A percentile compares a stretch with the other conserved stretches of the same genome.
These are phyloP conservation scores for Pectinophora gossypiella DNA, from an alignment of 1,140 invertebrate species.

Conservation along the genomic window DNA sequence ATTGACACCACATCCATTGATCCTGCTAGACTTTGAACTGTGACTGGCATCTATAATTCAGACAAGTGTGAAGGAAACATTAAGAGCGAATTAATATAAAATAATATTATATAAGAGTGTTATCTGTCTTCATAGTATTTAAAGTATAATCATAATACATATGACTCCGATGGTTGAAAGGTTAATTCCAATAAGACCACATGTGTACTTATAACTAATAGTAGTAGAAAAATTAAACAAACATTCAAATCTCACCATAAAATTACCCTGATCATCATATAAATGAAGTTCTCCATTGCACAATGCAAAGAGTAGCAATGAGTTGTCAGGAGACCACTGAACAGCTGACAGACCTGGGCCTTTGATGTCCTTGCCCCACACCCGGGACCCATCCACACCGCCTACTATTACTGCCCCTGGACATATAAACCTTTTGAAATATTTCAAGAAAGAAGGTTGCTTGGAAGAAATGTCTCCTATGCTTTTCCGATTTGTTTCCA, in stretches of 20 bases:
- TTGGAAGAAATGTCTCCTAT: too few relatives aligned
- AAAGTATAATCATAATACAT: constrained; percentile 27
- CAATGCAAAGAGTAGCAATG: constrained; percentile 93
- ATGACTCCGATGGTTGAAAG: too few relatives aligned
- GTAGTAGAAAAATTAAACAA: too few relatives aligned
- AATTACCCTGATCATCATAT: constrained; percentile 94
- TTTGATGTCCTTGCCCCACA: constrained; percentile 98
- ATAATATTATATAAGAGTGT: too few relatives aligned
- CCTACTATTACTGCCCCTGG: constrained; percentile 80
- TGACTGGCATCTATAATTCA: constrained; percentile 80
- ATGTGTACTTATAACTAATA: too few relatives aligned
- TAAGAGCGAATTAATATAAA: too few relatives aligned
- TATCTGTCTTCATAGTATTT: too few relatives aligned
- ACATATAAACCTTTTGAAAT: background rate
- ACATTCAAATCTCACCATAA: constrained; percentile 78
- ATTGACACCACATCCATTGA: constrained; percentile 82
- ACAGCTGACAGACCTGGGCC: constrained; percentile 84
- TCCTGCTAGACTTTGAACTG: constrained; percentile 78
- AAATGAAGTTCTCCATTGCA: constrained; percentile 94
- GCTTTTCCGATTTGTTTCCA: too few relatives aligned
- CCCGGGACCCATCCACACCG: constrained; percentile 97
- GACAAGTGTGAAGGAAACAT: too few relatives aligned
- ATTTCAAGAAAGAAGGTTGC: too few relatives aligned
- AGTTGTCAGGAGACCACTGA: constrained; percentile 97
- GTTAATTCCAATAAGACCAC: too few relatives aligned